Conservation (phyloP, 2,888 invertebrate genomes). For the Drosophila eohydei region DNA sequence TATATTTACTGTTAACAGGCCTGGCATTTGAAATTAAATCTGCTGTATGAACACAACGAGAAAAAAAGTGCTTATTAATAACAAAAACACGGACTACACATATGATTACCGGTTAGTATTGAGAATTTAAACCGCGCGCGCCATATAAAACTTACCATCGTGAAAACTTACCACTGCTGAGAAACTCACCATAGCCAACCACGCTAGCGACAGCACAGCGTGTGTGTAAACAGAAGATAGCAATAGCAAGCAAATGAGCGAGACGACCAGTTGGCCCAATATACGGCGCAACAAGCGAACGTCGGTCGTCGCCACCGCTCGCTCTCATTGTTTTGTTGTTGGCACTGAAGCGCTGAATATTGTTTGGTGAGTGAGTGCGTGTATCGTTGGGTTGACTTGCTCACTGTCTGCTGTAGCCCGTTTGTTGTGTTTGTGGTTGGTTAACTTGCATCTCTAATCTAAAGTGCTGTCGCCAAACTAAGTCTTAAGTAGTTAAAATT, state of each 20-base stretch:
- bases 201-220: not conserved
- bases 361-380: conserved; percentile 42
- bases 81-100: not conserved
- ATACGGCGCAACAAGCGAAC: conserved; percentile 54
- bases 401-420: conserved; percentile 10
- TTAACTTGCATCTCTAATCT: conserved; percentile 55
- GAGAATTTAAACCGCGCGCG: conserved; percentile 20
- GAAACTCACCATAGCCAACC: conserved; percentile 29
- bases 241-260: not conserved
- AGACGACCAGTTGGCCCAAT: conserved; percentile 20
- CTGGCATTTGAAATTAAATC: conserved; percentile 39
- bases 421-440: conserved; percentile 48
- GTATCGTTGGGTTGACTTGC: conserved; percentile 5
- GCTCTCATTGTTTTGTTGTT: conserved; percentile 40
- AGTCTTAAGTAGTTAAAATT: conserved; percentile 48
- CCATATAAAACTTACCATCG: conserved; percentile 19
- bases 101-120: not conserved
- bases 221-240: conserved; percentile 19
- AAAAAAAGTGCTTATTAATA: not conserved
- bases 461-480: conserved; percentile 36
- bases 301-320: conserved; percentile 20
- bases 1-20: conserved; percentile 33
- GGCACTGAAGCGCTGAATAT: conserved; percentile 24
- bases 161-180: conserved; percentile 22
- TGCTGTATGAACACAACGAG: conserved; percentile 21